Conservation (phyloP, 2,797 vertebrate genomes). For the Prionace glauca region DNA sequence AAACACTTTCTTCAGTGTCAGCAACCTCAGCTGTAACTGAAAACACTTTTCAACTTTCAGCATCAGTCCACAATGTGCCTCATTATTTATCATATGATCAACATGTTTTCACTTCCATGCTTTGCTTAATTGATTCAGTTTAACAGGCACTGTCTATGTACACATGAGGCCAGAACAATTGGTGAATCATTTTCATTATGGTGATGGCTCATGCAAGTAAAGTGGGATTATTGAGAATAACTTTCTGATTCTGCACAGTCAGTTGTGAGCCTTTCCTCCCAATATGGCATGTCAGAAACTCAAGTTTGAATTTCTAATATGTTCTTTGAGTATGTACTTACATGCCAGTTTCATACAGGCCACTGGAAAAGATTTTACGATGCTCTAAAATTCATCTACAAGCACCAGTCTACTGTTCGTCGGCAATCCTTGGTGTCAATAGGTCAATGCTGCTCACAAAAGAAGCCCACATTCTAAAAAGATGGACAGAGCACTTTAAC, state of each 20-base stretch:
- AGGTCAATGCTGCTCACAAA: not conserved
- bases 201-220: not conserved
- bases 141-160: not conserved
- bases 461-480: not conserved
- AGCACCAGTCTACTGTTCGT: not conserved
- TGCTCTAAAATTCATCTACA: not conserved
- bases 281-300: not conserved
- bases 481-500: not conserved
- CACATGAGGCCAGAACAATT: not conserved
- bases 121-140: constrained; percentile 12
- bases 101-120: not conserved
- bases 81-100: not conserved
- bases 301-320: not conserved
- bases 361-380: not conserved
- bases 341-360: not conserved
- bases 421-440: not conserved
- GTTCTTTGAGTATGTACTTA: not conserved
- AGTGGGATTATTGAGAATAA: not conserved
- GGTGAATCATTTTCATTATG: not conserved
- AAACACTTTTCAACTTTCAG: constrained; percentile 5
- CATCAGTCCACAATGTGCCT: not conserved
- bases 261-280: not conserved
- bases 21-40: not conserved
- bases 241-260: too few relatives aligned
- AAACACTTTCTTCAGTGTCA: not conserved